Percentiles rank a stretch among this genome's conserved stretches.
Conservation (phyloP, 2,113 vertebrate genomes). For the Lynx canadensis region DNA sequence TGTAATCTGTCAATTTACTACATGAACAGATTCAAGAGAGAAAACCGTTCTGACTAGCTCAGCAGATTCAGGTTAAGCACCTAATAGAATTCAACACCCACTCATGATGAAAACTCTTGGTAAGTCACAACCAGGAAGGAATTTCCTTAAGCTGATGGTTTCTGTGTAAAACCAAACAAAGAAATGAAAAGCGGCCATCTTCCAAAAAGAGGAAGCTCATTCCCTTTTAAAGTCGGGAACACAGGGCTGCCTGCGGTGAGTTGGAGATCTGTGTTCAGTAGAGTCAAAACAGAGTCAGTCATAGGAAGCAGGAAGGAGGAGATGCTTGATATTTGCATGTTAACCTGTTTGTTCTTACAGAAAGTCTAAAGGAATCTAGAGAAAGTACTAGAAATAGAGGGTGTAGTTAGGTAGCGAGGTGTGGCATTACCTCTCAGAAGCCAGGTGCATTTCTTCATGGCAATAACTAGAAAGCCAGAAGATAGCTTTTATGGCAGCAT, state of each 20-base stretch:
- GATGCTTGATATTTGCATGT: neutral
- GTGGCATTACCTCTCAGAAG: neutral
- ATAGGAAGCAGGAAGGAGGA: neutral
- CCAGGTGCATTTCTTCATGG: neutral
- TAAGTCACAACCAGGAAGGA: neutral
- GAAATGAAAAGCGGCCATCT: neutral
- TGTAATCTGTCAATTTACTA: neutral
- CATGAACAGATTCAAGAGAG: neutral
- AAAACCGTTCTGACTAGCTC: neutral
- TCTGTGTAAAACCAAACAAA: slow-evolving; percentile 9
- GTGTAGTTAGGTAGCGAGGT: neutral
- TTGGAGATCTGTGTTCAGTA: neutral
- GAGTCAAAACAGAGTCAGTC: neutral
- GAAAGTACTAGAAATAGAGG: neutral
- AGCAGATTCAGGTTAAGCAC: neutral
- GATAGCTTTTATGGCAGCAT: neutral
- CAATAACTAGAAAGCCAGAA: neutral
- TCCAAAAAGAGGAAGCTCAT: neutral
- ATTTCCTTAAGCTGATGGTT: neutral
- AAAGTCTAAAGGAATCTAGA: neutral
- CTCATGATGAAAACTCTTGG: neutral
- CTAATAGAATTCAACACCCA: neutral
- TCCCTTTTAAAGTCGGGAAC: neutral
- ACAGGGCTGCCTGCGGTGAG: neutral
- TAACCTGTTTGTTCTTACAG: neutral